These are phyloP conservation scores for Coptotermes formosanus DNA, from an alignment of 1,140 invertebrate species.

Conservation along the genomic window DNA sequence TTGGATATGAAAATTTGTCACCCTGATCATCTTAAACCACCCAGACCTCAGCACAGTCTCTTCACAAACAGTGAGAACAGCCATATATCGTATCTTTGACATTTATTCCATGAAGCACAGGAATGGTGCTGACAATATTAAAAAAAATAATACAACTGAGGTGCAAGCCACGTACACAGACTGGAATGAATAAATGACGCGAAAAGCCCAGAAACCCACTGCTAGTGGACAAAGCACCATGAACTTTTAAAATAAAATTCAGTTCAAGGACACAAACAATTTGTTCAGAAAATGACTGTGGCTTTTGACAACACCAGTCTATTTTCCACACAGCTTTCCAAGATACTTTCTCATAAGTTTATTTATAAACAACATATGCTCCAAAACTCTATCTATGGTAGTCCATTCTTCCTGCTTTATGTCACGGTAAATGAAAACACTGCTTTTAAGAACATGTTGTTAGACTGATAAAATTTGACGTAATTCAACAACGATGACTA, in stretches of 20 bases:
- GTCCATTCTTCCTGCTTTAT: background rate
- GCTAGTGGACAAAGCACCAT: constrained; percentile 4
- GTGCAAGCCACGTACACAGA: background rate
- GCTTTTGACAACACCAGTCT: background rate
- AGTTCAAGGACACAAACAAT: background rate
- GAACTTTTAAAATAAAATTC: background rate
- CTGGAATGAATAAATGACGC: background rate
- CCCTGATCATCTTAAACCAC: background rate
- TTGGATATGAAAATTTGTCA: background rate
- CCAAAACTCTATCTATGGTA: background rate
- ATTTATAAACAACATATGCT: background rate
- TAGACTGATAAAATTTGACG: background rate
- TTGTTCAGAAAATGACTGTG: background rate
- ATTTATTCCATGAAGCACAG: background rate
- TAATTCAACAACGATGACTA: constrained; percentile 49
- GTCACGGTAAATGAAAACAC: background rate
- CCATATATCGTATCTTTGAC: background rate
- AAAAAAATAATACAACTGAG: background rate
- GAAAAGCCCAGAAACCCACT: background rate
- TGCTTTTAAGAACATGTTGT: background rate
- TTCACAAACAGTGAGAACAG: background rate
- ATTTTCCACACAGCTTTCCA: background rate
- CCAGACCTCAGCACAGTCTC: background rate
- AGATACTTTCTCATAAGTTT: background rate
- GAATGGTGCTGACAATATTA: background rate